Percentiles rank a stretch among this genome's conserved stretches.
These are phyloP conservation scores for Rousettus madagascariensis DNA, from an alignment of 2,797 vertebrate species.

Conservation along the genomic window DNA sequence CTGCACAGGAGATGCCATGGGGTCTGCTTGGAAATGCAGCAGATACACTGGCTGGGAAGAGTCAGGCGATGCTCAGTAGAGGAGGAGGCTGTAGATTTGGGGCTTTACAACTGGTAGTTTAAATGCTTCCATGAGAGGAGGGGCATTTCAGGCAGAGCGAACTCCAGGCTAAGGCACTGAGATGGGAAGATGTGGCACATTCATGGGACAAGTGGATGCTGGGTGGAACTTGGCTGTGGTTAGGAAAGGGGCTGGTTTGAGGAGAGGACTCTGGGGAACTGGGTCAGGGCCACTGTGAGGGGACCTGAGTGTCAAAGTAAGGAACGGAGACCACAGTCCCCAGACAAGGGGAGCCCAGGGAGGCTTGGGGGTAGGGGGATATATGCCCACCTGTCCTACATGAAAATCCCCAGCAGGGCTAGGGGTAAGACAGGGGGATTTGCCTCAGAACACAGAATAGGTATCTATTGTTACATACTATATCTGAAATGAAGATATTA, in stretches of 20 bases:
- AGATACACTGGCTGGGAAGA: accelerated
- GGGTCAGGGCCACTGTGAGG: neutral
- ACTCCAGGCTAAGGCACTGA: neutral
- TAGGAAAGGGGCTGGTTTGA: neutral
- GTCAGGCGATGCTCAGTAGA: neutral
- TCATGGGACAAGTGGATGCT: neutral
- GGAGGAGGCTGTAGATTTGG: accelerated
- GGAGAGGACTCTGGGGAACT: neutral
- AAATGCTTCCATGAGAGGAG: neutral
- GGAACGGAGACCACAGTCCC: neutral
- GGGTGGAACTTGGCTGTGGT: neutral
- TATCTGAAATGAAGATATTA: neutral
- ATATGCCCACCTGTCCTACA: neutral
- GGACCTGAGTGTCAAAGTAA: neutral
- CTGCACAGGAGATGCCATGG: accelerated
- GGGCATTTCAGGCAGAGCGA: neutral
- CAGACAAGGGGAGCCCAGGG: neutral
- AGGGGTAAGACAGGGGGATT: neutral
- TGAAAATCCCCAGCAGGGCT: too few species aligned
- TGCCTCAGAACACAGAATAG: neutral
- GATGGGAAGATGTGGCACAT: accelerated
- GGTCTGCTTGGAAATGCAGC: neutral
- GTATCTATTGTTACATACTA: neutral
- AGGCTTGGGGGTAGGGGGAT: too few species aligned
- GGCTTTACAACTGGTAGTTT: neutral